A percentile compares a stretch with the other conserved stretches of the same genome.
Evolutionary conservation across 1,140 invertebrate genomes (phyloP).

Genomic region (Zeugodacus cucurbitae): DNA sequence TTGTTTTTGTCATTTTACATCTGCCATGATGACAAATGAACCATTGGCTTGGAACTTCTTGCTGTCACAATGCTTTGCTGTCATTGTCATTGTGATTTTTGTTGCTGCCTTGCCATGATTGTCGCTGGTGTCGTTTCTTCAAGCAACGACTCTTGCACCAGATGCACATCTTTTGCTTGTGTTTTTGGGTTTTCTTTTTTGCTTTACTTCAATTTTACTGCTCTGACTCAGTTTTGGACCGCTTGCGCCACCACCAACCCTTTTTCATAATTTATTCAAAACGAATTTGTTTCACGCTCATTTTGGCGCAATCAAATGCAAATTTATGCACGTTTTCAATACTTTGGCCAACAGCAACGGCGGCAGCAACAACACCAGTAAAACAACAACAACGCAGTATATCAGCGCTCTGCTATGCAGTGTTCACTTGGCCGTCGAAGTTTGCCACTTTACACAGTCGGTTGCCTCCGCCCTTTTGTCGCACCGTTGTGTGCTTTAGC

Average conservation of each 20-base stretch:
- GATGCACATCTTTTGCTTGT: not conserved
- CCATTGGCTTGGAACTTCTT: not conserved
- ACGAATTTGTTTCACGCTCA: conserved; percentile 40
- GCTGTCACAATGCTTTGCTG: not conserved
- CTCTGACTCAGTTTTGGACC: not conserved
- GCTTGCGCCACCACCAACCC: not conserved
- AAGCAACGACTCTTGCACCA: not conserved
- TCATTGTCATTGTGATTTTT: not conserved
- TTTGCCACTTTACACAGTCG: not conserved
- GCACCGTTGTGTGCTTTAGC: not conserved
- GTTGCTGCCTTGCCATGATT: not conserved
- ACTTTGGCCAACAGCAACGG: not conserved
- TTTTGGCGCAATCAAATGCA: conserved; percentile 38
- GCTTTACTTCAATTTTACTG: not conserved
- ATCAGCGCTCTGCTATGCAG: not conserved
- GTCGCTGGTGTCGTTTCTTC: not conserved
- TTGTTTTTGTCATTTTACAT: not conserved
- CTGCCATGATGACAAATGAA: not conserved
- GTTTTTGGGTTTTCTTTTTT: not conserved
- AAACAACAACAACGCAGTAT: not conserved
- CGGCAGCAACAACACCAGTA: not conserved
- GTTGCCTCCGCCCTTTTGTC: not conserved
- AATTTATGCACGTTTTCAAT: conserved; percentile 37
- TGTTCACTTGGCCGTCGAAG: not conserved
- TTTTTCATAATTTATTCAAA: conserved; percentile 30